Conservation (phyloP, 2,888 invertebrate species). For the Mactromeris polynyma region DNA sequence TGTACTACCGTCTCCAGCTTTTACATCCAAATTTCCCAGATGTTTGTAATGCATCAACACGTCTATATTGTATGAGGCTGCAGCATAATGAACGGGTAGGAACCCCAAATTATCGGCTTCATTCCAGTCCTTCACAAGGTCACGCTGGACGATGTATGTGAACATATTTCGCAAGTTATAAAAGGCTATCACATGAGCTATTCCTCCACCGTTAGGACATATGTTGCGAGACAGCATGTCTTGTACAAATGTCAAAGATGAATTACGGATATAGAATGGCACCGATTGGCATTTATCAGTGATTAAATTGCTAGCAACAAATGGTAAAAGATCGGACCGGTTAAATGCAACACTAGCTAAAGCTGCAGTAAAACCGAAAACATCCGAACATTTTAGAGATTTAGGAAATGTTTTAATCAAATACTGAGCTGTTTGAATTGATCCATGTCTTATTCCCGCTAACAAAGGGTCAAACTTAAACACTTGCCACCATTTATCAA, state of each 20-base stretch:
- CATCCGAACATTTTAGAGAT: constrained; percentile 17
- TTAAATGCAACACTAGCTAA: neutral
- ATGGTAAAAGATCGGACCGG: constrained; percentile 23
- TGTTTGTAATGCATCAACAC: neutral
- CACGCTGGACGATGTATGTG: neutral
- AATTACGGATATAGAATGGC: neutral
- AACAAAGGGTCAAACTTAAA: constrained; percentile 5
- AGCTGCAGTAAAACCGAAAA: constrained; percentile 22
- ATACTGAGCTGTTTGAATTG: constrained; percentile 9
- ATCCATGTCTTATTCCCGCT: constrained; percentile 7
- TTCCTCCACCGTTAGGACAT: constrained; percentile 16
- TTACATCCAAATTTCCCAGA: neutral
- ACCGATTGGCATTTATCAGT: constrained; percentile 7
- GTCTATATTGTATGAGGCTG: neutral
- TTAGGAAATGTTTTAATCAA: constrained; percentile 16
- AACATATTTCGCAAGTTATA: neutral
- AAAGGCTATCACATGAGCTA: constrained; percentile 15
- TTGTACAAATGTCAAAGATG: neutral
- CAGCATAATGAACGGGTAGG: constrained; percentile 36
- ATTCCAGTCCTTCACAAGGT: constrained; percentile 16
- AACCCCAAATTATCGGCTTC: neutral
- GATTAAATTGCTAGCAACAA: neutral
- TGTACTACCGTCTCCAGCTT: constrained; percentile 10
- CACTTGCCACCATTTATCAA: constrained; percentile 34
- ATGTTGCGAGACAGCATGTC: neutral